Evolutionary conservation across 2,797 vertebrate species (phyloP).

Genomic region (Acipenser oxyrinchus): DNA sequence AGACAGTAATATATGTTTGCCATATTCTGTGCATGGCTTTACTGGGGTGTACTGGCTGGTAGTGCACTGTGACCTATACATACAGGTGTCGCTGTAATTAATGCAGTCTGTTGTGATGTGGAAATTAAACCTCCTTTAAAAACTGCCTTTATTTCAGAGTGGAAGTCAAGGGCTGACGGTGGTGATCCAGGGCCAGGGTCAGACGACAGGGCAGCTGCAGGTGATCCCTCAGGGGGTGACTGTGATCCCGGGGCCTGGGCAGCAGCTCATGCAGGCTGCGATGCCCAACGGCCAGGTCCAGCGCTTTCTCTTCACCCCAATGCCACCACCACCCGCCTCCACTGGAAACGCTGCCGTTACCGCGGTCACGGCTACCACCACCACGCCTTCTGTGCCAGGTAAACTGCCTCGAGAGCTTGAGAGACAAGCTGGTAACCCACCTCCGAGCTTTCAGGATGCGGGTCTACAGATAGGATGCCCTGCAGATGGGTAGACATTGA

Average conservation of each 20-base stretch:
- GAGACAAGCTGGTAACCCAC: too few species aligned
- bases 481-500: too few species aligned
- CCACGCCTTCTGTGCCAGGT: constrained; percentile 76
- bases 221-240: constrained; percentile 92
- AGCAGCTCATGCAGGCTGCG: constrained; percentile 98
- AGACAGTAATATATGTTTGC: too few species aligned
- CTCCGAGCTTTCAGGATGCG: too few species aligned
- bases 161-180: constrained; percentile 92
- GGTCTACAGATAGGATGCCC: too few species aligned
- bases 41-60: too few species aligned
- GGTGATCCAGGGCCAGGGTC: constrained; percentile 95
- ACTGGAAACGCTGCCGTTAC: constrained; percentile 38
- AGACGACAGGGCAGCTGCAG: constrained; percentile 91
- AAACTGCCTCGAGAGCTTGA: constrained; percentile 20
- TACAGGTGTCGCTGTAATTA: too few species aligned
- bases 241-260: constrained; percentile 84
- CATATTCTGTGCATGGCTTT: too few species aligned
- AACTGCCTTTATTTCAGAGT: constrained; percentile 52
- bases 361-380: constrained; percentile 40
- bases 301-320: constrained; percentile 90
- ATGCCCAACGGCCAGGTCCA: constrained; percentile 96
- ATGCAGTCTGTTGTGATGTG: too few species aligned
- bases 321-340: constrained; percentile 42
- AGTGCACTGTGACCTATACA: too few species aligned
- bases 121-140: too few species aligned